These are phyloP conservation scores for Hemitrygon akajei DNA, from an alignment of 2,797 vertebrate genomes.

Conservation along the genomic window DNA sequence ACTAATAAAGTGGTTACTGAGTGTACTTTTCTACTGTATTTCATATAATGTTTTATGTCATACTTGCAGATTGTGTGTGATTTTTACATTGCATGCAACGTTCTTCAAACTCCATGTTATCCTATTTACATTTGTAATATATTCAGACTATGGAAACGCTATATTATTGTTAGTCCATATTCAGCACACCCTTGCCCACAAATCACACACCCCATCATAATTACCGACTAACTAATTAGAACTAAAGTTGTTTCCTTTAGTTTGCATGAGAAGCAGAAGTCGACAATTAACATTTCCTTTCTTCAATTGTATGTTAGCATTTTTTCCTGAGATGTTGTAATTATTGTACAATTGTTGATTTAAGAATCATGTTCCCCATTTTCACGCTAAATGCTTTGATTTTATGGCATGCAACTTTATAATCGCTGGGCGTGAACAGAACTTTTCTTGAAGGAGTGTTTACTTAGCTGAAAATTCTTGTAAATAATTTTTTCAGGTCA, in stretches of 20 bases:
- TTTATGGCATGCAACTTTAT: not conserved
- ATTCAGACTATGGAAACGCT: not conserved
- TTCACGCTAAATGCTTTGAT: not conserved
- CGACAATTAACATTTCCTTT: slow-evolving; percentile 13
- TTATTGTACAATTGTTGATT: slow-evolving; percentile 5
- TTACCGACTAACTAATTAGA: slow-evolving; percentile 9
- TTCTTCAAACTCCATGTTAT: not conserved
- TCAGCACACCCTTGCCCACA: not conserved
- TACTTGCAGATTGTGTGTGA: not conserved
- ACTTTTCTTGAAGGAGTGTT: not conserved
- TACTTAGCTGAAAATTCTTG: not conserved
- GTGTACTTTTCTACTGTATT: no score
- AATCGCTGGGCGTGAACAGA: not conserved
- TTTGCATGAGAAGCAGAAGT: slow-evolving; percentile 11
- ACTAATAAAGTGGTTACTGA: no score
- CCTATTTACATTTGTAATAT: not conserved
- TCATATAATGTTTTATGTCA: not conserved
- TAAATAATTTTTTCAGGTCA: slow-evolving; percentile 7
- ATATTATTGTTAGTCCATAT: not conserved
- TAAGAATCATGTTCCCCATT: not conserved
- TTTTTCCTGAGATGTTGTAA: not conserved
- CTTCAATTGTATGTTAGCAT: slow-evolving; percentile 3
- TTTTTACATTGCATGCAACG: not conserved
- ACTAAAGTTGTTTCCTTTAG: slow-evolving; percentile 14
- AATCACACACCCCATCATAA: not conserved